Conservation (phyloP, 2,888 invertebrate genomes). For the Drosophila fulvimacula region DNA sequence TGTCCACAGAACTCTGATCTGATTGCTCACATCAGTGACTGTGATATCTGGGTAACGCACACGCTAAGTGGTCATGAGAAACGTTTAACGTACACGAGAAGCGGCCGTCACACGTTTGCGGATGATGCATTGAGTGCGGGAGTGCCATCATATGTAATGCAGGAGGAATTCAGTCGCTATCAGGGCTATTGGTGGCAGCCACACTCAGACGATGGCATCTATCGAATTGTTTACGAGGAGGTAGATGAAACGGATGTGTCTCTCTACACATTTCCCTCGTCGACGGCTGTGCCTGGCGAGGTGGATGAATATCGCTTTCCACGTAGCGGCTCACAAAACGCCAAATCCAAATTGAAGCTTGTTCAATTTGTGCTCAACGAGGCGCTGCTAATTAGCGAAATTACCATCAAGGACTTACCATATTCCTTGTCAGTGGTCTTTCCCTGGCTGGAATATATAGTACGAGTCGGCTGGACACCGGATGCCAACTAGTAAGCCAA, state of each 20-base stretch:
- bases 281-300: conserved; percentile 91
- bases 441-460: conserved; percentile 97
- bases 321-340: conserved; percentile 94
- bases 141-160: conserved; percentile 98
- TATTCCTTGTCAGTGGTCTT: conserved; percentile 92
- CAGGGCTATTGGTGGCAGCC: conserved; percentile 99
- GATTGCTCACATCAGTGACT: conserved; percentile 95
- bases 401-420: conserved; percentile 90
- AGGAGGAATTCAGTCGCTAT: conserved; percentile 98
- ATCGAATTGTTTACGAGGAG: conserved; percentile 93
- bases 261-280: conserved; percentile 94
- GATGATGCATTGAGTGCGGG: conserved; percentile 96
- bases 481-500: conserved; percentile 92
- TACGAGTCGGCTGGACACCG: conserved; percentile 97
- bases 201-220: conserved; percentile 89
- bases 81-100: conserved; percentile 89
- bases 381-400: conserved; percentile 89
- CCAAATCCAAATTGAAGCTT: conserved; percentile 94
- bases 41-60: conserved; percentile 95
- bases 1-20: conserved; percentile 87
- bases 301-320: conserved; percentile 95
- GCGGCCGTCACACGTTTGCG: conserved; percentile 88
- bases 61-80: conserved; percentile 88
- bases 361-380: conserved; percentile 90
- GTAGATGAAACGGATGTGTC: conserved; percentile 96